phyloP scores from a whole-genome alignment of 2,888 invertebrate species.

The Leptothorax acervorum region DNA sequence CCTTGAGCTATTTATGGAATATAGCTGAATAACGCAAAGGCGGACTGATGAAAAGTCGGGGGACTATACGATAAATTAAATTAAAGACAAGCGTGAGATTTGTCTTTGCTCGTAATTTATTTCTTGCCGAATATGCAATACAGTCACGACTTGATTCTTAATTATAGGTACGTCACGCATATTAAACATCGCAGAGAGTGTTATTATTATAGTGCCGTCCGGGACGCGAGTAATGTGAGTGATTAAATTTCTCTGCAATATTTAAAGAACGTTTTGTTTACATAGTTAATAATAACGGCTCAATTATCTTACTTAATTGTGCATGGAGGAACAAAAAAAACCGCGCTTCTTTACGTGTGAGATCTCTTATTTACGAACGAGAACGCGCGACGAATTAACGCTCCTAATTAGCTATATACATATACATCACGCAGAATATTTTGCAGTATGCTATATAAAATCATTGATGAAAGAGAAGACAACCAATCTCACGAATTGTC shows the following conservation, averaged over 20 bases:
- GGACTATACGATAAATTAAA: background rate
- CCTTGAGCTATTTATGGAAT: background rate
- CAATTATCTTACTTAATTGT: background rate
- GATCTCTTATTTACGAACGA: background rate
- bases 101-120: constrained; percentile 17
- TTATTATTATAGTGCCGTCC: background rate
- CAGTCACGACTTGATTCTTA: background rate
- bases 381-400: background rate
- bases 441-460: too few relatives aligned
- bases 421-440: too few relatives aligned
- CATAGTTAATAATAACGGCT: background rate
- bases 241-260: background rate
- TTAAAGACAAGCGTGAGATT: background rate
- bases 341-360: background rate
- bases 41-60: background rate
- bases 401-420: too few relatives aligned
- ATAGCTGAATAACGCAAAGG: background rate
- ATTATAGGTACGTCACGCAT: background rate
- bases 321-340: background rate
- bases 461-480: too few relatives aligned
- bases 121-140: background rate
- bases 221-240: background rate
- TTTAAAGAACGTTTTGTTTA: background rate
- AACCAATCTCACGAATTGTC: too few relatives aligned
- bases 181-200: too few relatives aligned